These are phyloP conservation scores for Andrena chrysosceles DNA, from an alignment of 2,888 invertebrate species.

Conservation along the genomic window DNA sequence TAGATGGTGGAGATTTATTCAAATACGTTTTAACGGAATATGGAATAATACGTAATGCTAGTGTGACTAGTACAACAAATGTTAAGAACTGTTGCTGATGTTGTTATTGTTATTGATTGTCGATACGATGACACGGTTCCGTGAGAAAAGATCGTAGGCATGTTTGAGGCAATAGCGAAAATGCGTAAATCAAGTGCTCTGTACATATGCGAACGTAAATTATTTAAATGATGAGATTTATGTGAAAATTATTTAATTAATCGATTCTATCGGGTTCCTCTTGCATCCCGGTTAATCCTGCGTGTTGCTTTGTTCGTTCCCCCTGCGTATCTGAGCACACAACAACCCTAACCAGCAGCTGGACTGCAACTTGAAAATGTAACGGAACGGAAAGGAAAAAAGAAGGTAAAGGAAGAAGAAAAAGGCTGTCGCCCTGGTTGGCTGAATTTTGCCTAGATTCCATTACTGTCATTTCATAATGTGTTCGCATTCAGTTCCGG, in stretches of 20 bases:
- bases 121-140: conserved; percentile 34
- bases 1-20: conserved; percentile 4
- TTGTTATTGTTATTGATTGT: conserved; percentile 54
- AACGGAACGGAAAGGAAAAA: conserved; percentile 38
- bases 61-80: conserved; percentile 46
- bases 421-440: conserved; percentile 61
- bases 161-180: conserved; percentile 46
- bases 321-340: conserved; percentile 60
- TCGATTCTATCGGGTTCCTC: conserved; percentile 49
- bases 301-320: conserved; percentile 47
- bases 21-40: conserved; percentile 31
- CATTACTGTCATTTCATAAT: conserved; percentile 53
- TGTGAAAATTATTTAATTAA: conserved; percentile 79
- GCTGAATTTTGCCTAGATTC: conserved; percentile 44
- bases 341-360: conserved; percentile 83
- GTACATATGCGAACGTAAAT: conserved; percentile 76
- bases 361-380: conserved; percentile 80
- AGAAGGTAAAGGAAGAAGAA: conserved; percentile 12
- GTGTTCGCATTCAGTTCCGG: conserved; percentile 31
- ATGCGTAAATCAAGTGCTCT: conserved; percentile 62
- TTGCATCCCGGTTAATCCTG: conserved; percentile 41
- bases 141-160: conserved; percentile 29
- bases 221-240: conserved; percentile 71
- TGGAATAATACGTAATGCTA: conserved; percentile 29
- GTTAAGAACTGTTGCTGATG: conserved; percentile 43